These are phyloP conservation scores for Teleiodes luculella DNA, from an alignment of 2,888 invertebrate species.

Conservation along the genomic window DNA sequence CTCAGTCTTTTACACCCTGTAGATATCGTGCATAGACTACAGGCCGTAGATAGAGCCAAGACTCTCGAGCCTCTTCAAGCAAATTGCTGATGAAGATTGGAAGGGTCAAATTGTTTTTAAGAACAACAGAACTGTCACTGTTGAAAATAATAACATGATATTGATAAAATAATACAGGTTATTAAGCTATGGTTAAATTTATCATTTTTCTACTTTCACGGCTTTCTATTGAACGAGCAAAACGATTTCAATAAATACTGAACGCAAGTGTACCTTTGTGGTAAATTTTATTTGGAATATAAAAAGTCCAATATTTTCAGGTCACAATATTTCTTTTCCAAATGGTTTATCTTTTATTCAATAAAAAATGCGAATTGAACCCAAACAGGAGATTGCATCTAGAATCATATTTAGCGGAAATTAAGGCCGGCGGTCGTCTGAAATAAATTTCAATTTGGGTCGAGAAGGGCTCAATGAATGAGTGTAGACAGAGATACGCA, in stretches of 20 bases:
- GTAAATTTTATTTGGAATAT: too few species aligned
- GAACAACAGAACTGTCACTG: neutral
- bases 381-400: slow-evolving; percentile 65
- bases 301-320: neutral
- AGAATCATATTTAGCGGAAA: slow-evolving; percentile 70
- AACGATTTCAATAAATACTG: too few species aligned
- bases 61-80: slow-evolving; percentile 17
- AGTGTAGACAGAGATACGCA: slow-evolving; percentile 38
- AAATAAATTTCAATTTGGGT: slow-evolving; percentile 70
- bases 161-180: too few species aligned
- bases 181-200: too few species aligned
- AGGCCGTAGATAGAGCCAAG: neutral
- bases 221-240: too few species aligned
- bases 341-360: neutral
- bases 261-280: too few species aligned
- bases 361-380: slow-evolving; percentile 43
- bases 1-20: too few species aligned
- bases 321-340: neutral
- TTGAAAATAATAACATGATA: neutral
- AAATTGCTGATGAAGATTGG: slow-evolving; percentile 1
- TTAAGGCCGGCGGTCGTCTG: slow-evolving; percentile 62
- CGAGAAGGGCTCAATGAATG: slow-evolving; percentile 52
- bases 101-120: neutral
- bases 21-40: too few species aligned
- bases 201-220: too few species aligned